Evolutionary conservation across 2,888 invertebrate species (phyloP).

Genomic region (Thera britannica): DNA sequence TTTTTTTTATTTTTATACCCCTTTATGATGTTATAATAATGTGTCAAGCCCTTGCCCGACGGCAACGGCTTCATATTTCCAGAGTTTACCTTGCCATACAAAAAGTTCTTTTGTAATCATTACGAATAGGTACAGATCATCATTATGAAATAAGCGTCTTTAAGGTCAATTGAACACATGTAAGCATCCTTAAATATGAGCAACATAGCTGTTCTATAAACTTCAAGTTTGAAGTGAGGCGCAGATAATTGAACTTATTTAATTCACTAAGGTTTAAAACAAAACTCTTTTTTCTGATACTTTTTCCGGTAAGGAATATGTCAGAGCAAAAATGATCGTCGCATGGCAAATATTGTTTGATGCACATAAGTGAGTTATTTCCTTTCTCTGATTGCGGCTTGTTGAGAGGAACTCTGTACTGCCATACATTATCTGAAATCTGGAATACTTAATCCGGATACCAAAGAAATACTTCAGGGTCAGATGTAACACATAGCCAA

Average conservation of each 20-base stretch:
- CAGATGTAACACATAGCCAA: background rate
- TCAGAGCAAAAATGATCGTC: background rate
- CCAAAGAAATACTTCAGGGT: conserved; percentile 1
- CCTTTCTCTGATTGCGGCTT: background rate
- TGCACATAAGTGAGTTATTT: background rate
- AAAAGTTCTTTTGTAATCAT: too few species aligned
- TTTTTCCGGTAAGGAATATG: background rate
- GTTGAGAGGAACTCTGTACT: background rate
- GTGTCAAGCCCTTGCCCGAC: too few species aligned
- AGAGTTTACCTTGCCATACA: too few species aligned
- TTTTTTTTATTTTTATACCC: too few species aligned
- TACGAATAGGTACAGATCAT: too few species aligned
- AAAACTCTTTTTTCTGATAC: background rate
- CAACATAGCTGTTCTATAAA: background rate
- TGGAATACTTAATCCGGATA: background rate
- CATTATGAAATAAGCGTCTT: too few species aligned
- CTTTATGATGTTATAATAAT: too few species aligned
- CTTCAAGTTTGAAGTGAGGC: background rate
- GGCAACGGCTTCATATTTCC: too few species aligned
- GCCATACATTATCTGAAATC: background rate
- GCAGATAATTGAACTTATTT: conserved; percentile 1
- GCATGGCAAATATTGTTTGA: background rate
- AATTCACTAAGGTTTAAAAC: background rate
- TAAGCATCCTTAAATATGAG: background rate
- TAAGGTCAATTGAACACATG: background rate